Percentiles rank a stretch among this genome's conserved stretches.
Evolutionary conservation across 2,797 vertebrate genomes (phyloP).

Genomic region (Galago senegalensis): DNA sequence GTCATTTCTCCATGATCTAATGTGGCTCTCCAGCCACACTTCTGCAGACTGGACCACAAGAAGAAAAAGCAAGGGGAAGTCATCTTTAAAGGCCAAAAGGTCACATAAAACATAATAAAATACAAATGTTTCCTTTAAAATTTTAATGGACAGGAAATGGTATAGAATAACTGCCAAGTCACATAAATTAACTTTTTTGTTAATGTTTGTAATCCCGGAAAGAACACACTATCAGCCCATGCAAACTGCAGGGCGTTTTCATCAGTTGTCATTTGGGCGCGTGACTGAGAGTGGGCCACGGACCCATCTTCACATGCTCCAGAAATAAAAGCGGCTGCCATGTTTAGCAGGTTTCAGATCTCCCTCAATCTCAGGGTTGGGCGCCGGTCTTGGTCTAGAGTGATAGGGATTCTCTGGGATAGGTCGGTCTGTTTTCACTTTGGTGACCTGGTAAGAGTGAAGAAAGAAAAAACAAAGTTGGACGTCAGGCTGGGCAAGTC

Average conservation of each 20-base stretch:
- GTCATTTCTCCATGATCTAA: not conserved
- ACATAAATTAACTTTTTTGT: constrained; percentile 77
- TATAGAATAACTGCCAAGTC: constrained; percentile 86
- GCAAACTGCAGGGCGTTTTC: constrained; percentile 19
- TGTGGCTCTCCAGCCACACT: not conserved
- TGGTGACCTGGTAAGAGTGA: constrained; percentile 93
- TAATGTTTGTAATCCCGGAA: constrained; percentile 84
- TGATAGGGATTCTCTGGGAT: constrained; percentile 95
- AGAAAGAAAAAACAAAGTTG: constrained; percentile 49
- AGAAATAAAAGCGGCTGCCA: constrained; percentile 96
- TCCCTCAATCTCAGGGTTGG: constrained; percentile 91
- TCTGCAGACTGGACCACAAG: not conserved
- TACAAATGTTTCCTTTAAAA: constrained; percentile 84
- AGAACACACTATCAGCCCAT: constrained; percentile 48
- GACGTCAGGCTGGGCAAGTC: not conserved
- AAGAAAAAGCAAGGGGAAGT: constrained; percentile 75
- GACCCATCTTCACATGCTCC: constrained; percentile 91
- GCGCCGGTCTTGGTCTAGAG: constrained; percentile 94
- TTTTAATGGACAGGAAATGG: constrained; percentile 85
- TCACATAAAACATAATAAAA: constrained; percentile 80
- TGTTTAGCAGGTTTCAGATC: constrained; percentile 94
- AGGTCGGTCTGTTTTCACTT: constrained; percentile 95
- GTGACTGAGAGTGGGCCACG: not conserved
- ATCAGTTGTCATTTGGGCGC: not conserved
- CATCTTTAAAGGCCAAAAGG: constrained; percentile 75